These are phyloP conservation scores for Boloria selene DNA, from an alignment of 2,888 invertebrate species.

Conservation along the genomic window DNA sequence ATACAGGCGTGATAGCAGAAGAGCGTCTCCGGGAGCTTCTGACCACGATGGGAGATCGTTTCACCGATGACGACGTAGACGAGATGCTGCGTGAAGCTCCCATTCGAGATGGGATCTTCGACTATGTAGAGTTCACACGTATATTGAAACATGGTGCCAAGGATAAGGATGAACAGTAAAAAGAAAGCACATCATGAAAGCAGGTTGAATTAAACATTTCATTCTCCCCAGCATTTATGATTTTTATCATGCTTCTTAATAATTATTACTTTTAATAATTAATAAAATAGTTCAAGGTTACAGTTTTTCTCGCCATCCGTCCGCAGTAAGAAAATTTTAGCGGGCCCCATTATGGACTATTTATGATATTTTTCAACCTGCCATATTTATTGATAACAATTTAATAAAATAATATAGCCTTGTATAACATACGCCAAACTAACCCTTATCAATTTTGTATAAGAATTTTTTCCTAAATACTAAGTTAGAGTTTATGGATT, in stretches of 20 bases:
- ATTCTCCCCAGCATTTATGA: neutral
- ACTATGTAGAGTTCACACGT: slow-evolving; percentile 99
- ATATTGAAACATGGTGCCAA: slow-evolving; percentile 99
- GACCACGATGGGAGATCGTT: slow-evolving; percentile 98
- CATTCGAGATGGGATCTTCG: slow-evolving; percentile 96
- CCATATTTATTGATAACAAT: slow-evolving; percentile 16
- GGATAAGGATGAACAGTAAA: slow-evolving; percentile 96
- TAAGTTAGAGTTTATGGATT: slow-evolving; percentile 61
- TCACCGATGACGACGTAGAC: slow-evolving; percentile 98
- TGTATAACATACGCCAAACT: slow-evolving; percentile 46
- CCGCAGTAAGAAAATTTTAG: neutral
- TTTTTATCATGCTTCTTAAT: neutral
- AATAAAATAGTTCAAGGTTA: neutral
- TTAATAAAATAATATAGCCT: slow-evolving; percentile 29
- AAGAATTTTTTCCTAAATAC: slow-evolving; percentile 45
- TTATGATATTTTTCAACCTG: slow-evolving; percentile 19
- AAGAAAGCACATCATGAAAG: neutral
- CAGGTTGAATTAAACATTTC: slow-evolving; percentile 17
- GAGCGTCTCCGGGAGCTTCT: slow-evolving; percentile 96
- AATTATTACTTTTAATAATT: no score
- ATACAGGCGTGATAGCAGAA: slow-evolving; percentile 94
- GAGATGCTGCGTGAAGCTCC: slow-evolving; percentile 99
- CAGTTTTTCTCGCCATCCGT: neutral
- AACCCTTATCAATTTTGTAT: slow-evolving; percentile 54
- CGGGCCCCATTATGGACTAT: neutral